Percentiles rank a stretch among this genome's conserved stretches.
phyloP scores from a whole-genome alignment of 2,888 invertebrate genomes.

The Girardia tigrina region DNA sequence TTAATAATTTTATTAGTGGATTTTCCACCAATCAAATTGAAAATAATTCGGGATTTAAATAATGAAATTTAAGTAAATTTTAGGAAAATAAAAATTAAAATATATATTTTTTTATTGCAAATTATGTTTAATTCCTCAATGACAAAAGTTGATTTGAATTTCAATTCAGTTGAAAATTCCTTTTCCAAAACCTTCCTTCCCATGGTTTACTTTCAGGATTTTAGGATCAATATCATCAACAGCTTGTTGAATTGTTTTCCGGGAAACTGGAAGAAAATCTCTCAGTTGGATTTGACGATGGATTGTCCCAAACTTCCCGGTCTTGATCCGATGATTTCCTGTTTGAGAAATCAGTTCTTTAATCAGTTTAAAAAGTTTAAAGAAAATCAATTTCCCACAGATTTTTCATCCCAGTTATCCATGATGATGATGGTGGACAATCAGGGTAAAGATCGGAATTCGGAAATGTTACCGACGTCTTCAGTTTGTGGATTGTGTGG shows the following conservation, averaged over 20 bases:
- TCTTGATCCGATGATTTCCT: slow-evolving; percentile 1
- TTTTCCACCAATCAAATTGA: not conserved
- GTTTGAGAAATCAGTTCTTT: not conserved
- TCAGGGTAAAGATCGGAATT: not conserved
- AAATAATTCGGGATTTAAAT: not conserved
- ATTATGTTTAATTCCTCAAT: not conserved
- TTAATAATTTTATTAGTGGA: not conserved
- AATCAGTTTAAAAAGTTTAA: not conserved
- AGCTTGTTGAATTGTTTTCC: slow-evolving; percentile 1
- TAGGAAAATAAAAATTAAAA: too few relatives aligned
- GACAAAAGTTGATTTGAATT: not conserved
- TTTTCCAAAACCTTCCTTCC: not conserved
- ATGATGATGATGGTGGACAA: not conserved
- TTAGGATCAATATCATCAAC: not conserved
- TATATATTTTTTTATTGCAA: too few relatives aligned
- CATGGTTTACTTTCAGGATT: not conserved
- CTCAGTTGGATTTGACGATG: not conserved
- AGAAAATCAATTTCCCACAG: not conserved
- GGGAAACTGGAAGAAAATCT: not conserved
- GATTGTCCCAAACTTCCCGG: not conserved
- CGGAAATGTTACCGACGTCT: slow-evolving; percentile 11
- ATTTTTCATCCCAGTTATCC: not conserved
- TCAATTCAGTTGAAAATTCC: not conserved
- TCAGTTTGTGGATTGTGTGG: slow-evolving; percentile 32
- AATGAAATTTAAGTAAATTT: not conserved